phyloP scores from a whole-genome alignment of 30 jellyfish, hydroid and myxozoan genomes.

The Chrysaora quinquecirrha region DNA sequence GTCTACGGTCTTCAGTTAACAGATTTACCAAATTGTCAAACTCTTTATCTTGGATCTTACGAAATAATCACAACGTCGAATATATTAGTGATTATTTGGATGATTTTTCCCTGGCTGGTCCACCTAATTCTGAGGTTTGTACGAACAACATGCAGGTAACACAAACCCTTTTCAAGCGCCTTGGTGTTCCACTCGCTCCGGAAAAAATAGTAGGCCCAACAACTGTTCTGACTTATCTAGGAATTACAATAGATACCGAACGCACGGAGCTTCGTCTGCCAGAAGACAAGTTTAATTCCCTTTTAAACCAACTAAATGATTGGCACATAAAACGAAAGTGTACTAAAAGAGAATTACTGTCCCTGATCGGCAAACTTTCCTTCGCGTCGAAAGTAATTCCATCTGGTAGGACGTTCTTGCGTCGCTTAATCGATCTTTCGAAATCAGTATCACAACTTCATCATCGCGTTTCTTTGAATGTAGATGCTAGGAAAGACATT shows the following conservation, averaged over 20 bases:
- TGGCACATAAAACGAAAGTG: background rate
- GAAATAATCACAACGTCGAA: background rate
- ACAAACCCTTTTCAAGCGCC: background rate
- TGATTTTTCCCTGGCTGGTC: conserved; percentile 12
- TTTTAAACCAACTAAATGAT: background rate
- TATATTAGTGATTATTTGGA: background rate
- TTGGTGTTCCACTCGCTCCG: conserved; percentile 44
- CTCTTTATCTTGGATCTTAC: conserved; percentile 15
- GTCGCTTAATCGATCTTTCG: conserved; percentile 37
- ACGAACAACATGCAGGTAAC: background rate
- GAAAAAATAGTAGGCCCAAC: conserved; percentile 33
- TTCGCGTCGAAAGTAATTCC: conserved; percentile 20
- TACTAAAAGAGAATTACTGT: conserved; percentile 35
- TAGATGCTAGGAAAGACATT: conserved; percentile 3
- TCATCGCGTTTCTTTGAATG: background rate
- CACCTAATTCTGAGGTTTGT: conserved; percentile 18
- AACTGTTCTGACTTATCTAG: conserved; percentile 13
- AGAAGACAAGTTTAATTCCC: background rate
- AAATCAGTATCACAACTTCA: background rate
- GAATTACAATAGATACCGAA: conserved; percentile 17
- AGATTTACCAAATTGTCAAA: conserved; percentile 27
- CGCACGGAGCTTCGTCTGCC: conserved; percentile 35
- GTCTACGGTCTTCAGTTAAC: no score
- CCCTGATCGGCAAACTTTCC: conserved; percentile 36
- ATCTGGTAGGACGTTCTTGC: conserved; percentile 29